Base-by-base conservation (phyloP, 2,113 vertebrate species). In the Anas platyrhynchos region DNA sequence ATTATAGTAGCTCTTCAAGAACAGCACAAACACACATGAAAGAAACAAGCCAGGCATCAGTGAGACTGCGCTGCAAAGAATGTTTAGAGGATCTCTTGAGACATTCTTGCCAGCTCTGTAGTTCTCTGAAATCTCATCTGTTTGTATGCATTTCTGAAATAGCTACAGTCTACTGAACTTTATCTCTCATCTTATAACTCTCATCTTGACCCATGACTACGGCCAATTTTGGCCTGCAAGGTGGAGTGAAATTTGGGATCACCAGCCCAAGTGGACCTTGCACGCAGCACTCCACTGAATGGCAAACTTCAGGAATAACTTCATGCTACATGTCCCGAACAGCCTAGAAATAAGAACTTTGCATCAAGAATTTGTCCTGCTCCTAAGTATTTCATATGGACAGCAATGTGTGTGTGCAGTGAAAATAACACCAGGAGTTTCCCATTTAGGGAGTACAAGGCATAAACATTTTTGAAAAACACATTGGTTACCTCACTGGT, bases 121-220 rank as follows among this genome's bases (percentile, higher is more conserved):
- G 56, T 44, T 78, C 87, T 91, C 78, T 82, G 84, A 96, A 87
- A 94, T 92, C 63, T 83, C 13, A 2, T 69, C 41, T 77, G 76
- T 88, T 89, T 77, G 61, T 65, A 61, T 1, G 4, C 31, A 68
- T 59, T 94, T 86, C 84, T 92, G 38, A 87, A 94, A 83, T 32
- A 87, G 43, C 46, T 95, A 50, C 32, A 59, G 59, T 26, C 56
- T 59, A 71, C 69, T 78, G 23, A 81, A 59, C 52, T 12, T 84
- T 67, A 73, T 71, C 59, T 41, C 34, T 34, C 34, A 34, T 34
- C 34, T 34, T 34, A 34, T 34, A 34, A 34, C 34, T 34, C 34
- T 34, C 34, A 34, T 34, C 41, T 81, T 67, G 50, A 78, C 11
- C 65, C 46, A 59, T 32, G 52, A 23, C 46, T 71, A 58, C 3